Conservation (phyloP, 2,797 vertebrate species). For the Chiroxiphia lanceolata region DNA sequence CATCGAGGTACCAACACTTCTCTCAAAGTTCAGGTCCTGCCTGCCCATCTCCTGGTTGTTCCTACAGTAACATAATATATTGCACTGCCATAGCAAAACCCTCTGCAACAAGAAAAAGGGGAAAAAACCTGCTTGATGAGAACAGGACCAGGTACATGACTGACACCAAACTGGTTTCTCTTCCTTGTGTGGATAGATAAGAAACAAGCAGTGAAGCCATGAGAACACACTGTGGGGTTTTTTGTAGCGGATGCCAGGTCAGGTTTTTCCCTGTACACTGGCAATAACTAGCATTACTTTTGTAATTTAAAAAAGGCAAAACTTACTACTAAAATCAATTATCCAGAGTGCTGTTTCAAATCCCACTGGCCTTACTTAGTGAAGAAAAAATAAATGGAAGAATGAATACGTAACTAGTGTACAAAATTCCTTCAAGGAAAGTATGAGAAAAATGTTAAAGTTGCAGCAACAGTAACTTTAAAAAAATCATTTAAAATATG, state of each 20-base stretch:
- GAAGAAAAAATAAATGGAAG: background rate
- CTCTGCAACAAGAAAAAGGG: background rate
- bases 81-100: background rate
- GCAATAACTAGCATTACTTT: background rate
- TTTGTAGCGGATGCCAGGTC: background rate
- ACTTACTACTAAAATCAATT: background rate
- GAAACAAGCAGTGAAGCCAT: background rate
- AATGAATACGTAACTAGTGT: background rate
- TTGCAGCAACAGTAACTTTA: background rate
- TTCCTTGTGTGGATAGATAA: background rate
- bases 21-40: background rate
- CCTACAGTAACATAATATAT: background rate
- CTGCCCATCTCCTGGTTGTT: background rate
- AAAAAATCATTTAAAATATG: background rate
- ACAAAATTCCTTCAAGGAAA: background rate
- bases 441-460: background rate
- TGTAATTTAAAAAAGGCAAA: background rate
- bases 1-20: background rate
- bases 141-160: background rate
- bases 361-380: background rate
- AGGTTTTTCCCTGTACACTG: background rate
- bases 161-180: background rate
- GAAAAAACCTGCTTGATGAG: background rate
- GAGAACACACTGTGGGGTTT: rapidly evolving
- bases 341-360: background rate